phyloP scores from a whole-genome alignment of 1,140 invertebrate species.

The Lycorma delicatula region DNA sequence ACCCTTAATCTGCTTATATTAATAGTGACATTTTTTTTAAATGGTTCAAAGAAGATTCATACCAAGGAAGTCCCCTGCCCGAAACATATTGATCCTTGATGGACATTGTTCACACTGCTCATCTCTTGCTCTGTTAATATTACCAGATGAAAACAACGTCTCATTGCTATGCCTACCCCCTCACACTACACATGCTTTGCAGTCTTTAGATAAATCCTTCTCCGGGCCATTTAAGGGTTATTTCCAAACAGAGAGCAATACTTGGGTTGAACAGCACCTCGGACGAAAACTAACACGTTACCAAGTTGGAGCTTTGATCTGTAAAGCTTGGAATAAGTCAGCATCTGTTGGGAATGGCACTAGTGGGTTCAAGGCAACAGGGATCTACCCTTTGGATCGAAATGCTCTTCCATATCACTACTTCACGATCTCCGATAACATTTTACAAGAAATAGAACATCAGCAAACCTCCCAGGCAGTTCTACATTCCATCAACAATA shows the following conservation, averaged over 20 bases:
- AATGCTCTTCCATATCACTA: background rate
- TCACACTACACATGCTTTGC: conserved; percentile 31
- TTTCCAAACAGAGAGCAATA: background rate
- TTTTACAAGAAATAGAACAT: background rate
- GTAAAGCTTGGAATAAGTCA: background rate
- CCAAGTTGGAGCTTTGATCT: conserved; percentile 2
- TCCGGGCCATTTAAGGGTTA: conserved; percentile 29
- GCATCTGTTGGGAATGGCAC: conserved; percentile 6
- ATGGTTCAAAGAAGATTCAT: conserved; percentile 35
- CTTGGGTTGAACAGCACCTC: background rate
- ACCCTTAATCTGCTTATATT: conserved; percentile 35
- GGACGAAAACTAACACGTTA: conserved; percentile 1
- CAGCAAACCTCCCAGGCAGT: background rate
- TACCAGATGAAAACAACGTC: conserved; percentile 28
- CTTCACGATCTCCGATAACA: no score
- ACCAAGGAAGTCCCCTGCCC: conserved; percentile 23
- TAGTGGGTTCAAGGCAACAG: conserved; percentile 5
- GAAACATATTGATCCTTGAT: conserved; percentile 25
- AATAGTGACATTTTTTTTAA: conserved; percentile 35
- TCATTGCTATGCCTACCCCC: conserved; percentile 30
- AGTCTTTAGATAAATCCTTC: conserved; percentile 29
- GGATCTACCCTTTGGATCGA: conserved; percentile 1
- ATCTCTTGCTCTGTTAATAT: conserved; percentile 25
- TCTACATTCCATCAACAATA: background rate
- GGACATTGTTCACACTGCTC: conserved; percentile 25